Conservation (phyloP, 2,113 vertebrate genomes). For the Melanotaenia duboulayi region DNA sequence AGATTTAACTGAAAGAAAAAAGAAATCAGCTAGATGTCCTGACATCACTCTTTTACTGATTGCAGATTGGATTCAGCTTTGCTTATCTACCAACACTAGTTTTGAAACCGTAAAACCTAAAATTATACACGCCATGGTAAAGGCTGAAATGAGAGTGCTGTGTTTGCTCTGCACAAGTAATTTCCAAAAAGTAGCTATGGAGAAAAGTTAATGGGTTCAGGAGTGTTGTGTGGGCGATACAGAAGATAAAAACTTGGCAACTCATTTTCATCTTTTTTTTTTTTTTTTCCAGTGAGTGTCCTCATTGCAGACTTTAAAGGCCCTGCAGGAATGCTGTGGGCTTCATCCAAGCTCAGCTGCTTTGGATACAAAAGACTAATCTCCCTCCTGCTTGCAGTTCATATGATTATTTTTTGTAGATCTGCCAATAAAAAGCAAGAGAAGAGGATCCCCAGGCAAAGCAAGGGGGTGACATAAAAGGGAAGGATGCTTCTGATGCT, state of each 20-base stretch:
- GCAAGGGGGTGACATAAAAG: constrained; percentile 16
- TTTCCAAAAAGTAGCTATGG: background rate
- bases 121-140: background rate
- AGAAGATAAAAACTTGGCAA: background rate
- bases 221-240: background rate
- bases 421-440: constrained; percentile 5
- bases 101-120: background rate
- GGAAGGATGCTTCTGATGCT: constrained; percentile 9
- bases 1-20: background rate
- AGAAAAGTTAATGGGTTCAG: background rate
- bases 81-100: background rate
- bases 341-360: constrained; percentile 9
- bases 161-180: background rate
- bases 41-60: background rate
- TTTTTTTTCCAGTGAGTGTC: background rate
- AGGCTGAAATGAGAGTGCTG: background rate
- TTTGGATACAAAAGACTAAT: constrained; percentile 23
- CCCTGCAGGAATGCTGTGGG: constrained; percentile 2
- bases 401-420: constrained; percentile 31
- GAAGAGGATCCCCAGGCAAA: constrained; percentile 1
- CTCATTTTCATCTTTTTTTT: background rate
- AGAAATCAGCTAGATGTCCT: background rate
- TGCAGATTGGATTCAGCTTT: background rate
- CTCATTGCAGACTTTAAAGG: background rate
- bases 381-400: constrained; percentile 19